These are phyloP conservation scores for Aphyosemion australe DNA, from an alignment of 2,113 vertebrate species.

Conservation along the genomic window DNA sequence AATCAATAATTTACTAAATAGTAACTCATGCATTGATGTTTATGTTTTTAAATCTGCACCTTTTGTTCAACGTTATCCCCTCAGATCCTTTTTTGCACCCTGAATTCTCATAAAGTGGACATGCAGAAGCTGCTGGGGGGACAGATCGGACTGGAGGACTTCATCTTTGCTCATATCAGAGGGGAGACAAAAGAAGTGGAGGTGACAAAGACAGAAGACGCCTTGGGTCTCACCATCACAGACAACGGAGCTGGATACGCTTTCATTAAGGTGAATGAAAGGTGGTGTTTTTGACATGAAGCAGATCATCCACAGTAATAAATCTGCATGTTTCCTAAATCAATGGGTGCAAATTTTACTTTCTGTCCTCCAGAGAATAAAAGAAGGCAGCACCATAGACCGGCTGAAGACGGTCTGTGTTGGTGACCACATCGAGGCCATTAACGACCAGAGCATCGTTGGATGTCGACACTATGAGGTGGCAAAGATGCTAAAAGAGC, in stretches of 20 bases:
- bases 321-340: too few relatives aligned
- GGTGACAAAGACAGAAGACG: constrained; percentile 94
- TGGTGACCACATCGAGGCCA: constrained; percentile 96
- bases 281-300: too few relatives aligned
- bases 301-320: too few relatives aligned
- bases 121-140: constrained; percentile 97
- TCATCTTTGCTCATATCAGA: constrained; percentile 94
- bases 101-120: constrained; percentile 98
- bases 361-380: constrained; percentile 85
- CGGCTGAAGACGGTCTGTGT: constrained; percentile 85
- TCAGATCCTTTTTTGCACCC: constrained; percentile 97
- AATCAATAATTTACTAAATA: not conserved
- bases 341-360: too few relatives aligned
- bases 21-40: too few relatives aligned
- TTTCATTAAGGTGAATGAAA: constrained; percentile 89
- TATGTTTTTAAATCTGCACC: too few relatives aligned
- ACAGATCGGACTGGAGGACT: constrained; percentile 97
- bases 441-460: constrained; percentile 96
- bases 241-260: constrained; percentile 96
- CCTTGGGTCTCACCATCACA: constrained; percentile 95
- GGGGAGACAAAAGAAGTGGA: constrained; percentile 97
- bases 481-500: constrained; percentile 96
- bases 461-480: constrained; percentile 98
- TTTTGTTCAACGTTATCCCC: not conserved
- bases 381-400: constrained; percentile 94